phyloP scores from a whole-genome alignment of 1,140 invertebrate genomes.

The Bombyx mandarina region DNA sequence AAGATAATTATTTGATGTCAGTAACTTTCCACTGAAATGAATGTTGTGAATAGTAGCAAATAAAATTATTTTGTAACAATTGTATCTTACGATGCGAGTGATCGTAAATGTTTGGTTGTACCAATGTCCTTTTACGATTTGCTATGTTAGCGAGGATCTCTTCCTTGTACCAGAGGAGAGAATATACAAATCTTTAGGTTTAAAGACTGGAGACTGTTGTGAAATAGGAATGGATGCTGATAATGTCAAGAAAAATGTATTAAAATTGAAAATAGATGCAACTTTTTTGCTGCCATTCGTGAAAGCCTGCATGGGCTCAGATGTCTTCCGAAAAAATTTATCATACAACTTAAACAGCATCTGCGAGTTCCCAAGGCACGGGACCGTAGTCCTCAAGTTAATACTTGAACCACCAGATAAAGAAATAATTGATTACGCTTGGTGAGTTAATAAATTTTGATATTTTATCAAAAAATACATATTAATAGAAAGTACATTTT shows the following conservation, averaged over 20 bases:
- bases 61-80: constrained; percentile 4
- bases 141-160: constrained; percentile 40
- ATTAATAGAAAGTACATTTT: no score
- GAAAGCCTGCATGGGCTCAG: constrained; percentile 44
- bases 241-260: constrained; percentile 15
- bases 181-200: constrained; percentile 27
- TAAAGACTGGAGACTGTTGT: constrained; percentile 26
- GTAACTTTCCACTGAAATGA: no score
- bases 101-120: constrained; percentile 40
- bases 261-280: constrained; percentile 33
- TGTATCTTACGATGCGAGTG: constrained; percentile 33
- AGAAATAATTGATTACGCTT: constrained; percentile 78
- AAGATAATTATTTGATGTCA: no score
- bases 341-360: constrained; percentile 31
- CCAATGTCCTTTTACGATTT: constrained; percentile 36
- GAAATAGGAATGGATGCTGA: constrained; percentile 13
- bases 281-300: constrained; percentile 51
- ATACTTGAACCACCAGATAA: constrained; percentile 68
- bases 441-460: constrained; percentile 72
- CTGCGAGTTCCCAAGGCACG: constrained; percentile 25
- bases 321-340: constrained; percentile 40
- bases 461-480: no score
- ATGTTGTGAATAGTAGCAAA: neutral
- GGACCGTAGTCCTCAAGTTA: constrained; percentile 44
- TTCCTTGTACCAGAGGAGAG: constrained; percentile 32